Evolutionary conservation across 2,113 vertebrate genomes (phyloP).

Genomic region (Oreochromis aureus): DNA sequence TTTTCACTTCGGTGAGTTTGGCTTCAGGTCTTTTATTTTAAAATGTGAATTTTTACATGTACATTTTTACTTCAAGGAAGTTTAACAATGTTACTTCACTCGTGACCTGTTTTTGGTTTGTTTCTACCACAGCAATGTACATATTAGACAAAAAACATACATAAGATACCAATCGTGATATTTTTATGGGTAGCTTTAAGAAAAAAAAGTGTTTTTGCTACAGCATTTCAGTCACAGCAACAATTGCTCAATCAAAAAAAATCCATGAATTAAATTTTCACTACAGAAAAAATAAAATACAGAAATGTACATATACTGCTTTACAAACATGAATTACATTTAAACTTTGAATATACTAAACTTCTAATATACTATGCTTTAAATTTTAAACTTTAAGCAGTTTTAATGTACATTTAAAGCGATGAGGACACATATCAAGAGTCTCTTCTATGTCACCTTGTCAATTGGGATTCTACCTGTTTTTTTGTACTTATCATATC

Average conservation of each 20-base stretch:
- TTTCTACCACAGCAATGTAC: background rate
- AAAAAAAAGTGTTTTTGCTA: background rate
- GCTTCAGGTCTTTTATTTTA: background rate
- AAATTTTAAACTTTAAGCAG: background rate
- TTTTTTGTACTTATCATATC: background rate
- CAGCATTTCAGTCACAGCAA: background rate
- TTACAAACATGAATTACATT: background rate
- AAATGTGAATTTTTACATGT: background rate
- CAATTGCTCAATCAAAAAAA: background rate
- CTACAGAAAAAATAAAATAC: background rate
- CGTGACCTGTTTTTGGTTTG: background rate
- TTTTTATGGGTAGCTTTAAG: background rate
- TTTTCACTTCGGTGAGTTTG: constrained; percentile 43
- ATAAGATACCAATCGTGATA: background rate
- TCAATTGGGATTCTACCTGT: background rate
- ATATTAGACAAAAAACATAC: background rate
- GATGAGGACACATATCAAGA: background rate
- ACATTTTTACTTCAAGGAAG: background rate
- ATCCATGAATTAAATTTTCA: background rate
- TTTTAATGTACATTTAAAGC: background rate
- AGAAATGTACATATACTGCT: background rate
- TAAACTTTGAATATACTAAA: background rate
- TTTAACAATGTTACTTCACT: background rate
- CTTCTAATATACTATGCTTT: background rate
- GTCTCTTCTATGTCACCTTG: background rate